Conservation (phyloP, 2,113 vertebrate genomes). For the Lipophrys pholis region DNA sequence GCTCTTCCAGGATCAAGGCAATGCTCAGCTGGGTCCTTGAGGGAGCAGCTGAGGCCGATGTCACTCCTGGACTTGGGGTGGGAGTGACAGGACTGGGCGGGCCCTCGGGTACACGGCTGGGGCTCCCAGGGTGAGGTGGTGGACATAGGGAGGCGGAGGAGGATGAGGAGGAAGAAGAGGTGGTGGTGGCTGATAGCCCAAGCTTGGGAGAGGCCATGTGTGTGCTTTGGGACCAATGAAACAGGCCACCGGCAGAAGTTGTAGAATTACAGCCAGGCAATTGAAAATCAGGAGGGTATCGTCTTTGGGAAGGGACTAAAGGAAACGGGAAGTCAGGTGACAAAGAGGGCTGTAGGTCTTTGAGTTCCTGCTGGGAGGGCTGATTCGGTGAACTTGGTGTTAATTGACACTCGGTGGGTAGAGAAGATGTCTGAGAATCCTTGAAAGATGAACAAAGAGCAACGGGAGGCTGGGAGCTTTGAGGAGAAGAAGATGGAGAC, state of each 20-base stretch:
- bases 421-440: constrained; percentile 37
- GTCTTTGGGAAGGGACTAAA: constrained; percentile 24
- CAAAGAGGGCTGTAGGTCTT: constrained; percentile 44
- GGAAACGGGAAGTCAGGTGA: constrained; percentile 48
- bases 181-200: constrained; percentile 83
- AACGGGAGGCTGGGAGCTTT: constrained; percentile 45
- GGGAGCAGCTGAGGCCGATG: constrained; percentile 75
- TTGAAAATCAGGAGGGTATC: constrained; percentile 27
- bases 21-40: constrained; percentile 82
- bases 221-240: constrained; percentile 34
- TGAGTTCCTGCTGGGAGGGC: constrained; percentile 30
- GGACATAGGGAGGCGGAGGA: constrained; percentile 81
- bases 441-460: constrained; percentile 43
- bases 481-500: constrained; percentile 58
- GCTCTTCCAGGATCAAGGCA: constrained; percentile 90
- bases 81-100: constrained; percentile 87
- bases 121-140: constrained; percentile 78
- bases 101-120: constrained; percentile 83
- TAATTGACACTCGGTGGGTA: constrained; percentile 28
- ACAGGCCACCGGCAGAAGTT: constrained; percentile 44
- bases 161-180: constrained; percentile 79
- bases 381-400: constrained; percentile 39
- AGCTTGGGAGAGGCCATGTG: constrained; percentile 85
- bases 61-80: constrained; percentile 83
- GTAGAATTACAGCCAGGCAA: constrained; percentile 30